Base-by-base conservation (phyloP, 2,797 vertebrate species). In the Lophius americanus region DNA sequence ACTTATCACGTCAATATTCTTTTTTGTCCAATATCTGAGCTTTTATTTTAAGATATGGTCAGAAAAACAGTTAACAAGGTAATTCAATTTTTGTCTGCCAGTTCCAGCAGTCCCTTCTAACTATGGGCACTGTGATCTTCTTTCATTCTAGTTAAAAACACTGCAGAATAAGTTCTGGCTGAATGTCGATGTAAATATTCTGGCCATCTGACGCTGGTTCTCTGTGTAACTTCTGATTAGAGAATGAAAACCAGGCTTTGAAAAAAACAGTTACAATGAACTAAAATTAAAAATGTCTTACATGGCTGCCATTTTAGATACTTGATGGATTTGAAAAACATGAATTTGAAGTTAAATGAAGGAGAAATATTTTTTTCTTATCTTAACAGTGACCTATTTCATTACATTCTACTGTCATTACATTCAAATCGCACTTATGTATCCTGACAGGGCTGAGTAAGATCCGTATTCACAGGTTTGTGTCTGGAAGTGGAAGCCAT, bases 401-500 rank as follows among this genome's bases (percentile, higher is more conserved):
- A 14, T 71, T 60, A 51, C 39, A 39, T 42, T 62, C 6, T 42
- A 54, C 12, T 51, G 59, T 78, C 11, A 64, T 6, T 42, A 59
- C 8, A 47, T 62, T 78, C 23, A 70, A 63, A 54, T 70, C 56
- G 43, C 11, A 62, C 47, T 51, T 76, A 69, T 79, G 51, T 68
- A 43, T 49, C 50, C 42, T 5, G 9, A 62, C 9, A 23, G 13
- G 4, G 43, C n/a, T 41, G 51, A 67, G 42, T 61, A 72, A 53
- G 50, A 57, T 56, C 48, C 51, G 59, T 62, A 61, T 37, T 64
- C 68, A 76, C 64, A 79, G 75, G 63, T 79, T 71, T 70, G 55
- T 59, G 33, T 61, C 58, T 72, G 56, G 56, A 74, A 73, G 63
- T 44, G 46, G 75, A 72, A 64, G 48, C 66, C 64, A 55, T 73